Evolutionary conservation across 2,888 invertebrate species (phyloP).

Genomic region (Drosophila fungiperda): DNA sequence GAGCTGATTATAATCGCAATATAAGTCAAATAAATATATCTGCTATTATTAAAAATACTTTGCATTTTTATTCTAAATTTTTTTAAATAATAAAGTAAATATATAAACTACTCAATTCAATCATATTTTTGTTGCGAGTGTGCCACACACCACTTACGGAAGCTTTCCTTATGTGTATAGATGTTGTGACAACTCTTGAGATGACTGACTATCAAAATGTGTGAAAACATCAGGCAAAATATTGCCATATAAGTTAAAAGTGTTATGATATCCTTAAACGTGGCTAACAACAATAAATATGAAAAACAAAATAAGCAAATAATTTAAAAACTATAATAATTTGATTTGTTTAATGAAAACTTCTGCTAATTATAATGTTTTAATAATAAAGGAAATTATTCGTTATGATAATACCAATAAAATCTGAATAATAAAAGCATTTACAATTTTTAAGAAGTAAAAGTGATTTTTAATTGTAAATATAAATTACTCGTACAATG

Average conservation of each 20-base stretch:
- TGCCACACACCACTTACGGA: not conserved
- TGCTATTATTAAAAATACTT: too few relatives aligned
- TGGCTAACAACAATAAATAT: not conserved
- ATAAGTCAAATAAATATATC: not conserved
- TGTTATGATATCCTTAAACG: not conserved
- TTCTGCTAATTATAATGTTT: too few relatives aligned
- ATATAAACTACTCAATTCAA: not conserved
- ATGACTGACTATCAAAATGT: not conserved
- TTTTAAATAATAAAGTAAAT: not conserved
- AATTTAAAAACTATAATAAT: not conserved
- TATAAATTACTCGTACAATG: not conserved
- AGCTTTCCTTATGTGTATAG: not conserved
- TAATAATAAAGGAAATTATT: not conserved
- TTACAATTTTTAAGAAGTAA: not conserved
- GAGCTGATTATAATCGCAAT: not conserved
- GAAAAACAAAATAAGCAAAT: not conserved
- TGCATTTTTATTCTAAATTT: not conserved
- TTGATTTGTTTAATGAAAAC: not conserved
- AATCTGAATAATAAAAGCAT: not conserved
- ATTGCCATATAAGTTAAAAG: not conserved
- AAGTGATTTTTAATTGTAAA: not conserved
- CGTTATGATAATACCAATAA: too few relatives aligned
- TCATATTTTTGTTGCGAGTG: not conserved
- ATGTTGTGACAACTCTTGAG: slow-evolving; percentile 21
- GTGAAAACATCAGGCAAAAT: slow-evolving; percentile 1